Percentiles rank a stretch among this genome's conserved stretches.
Evolutionary conservation across 1,140 invertebrate genomes (phyloP).

Genomic region (Heliconius melpomene): DNA sequence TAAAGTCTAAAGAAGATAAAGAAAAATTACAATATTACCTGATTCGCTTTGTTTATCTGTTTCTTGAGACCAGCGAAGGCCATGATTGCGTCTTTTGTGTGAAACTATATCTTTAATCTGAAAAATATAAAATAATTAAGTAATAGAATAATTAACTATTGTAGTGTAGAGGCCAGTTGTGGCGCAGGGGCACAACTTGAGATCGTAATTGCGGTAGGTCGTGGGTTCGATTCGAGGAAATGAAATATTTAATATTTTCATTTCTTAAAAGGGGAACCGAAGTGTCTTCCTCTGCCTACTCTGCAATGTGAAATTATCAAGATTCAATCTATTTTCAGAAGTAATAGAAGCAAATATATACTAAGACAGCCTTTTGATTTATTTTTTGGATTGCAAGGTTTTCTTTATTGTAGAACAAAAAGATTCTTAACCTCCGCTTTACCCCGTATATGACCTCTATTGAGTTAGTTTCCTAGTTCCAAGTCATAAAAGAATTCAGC

Average conservation of each 20-base stretch:
- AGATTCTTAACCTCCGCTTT: too few relatives aligned
- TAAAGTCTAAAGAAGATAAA: not conserved
- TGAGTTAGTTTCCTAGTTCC: too few relatives aligned
- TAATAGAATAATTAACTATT: not conserved
- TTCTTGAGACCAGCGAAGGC: constrained; percentile 98
- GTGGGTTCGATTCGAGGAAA: too few relatives aligned
- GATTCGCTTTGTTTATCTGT: constrained; percentile 99
- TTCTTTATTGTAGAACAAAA: not conserved
- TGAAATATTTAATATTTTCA: too few relatives aligned
- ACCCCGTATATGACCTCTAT: too few relatives aligned
- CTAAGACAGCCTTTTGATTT: not conserved
- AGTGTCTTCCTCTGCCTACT: too few relatives aligned
- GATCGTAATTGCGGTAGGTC: too few relatives aligned
- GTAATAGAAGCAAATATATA: not conserved
- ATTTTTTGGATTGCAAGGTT: not conserved
- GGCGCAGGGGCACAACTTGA: too few relatives aligned
- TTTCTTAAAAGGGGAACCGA: too few relatives aligned
- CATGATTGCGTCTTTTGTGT: constrained; percentile 83
- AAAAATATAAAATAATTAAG: not conserved
- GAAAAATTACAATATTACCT: constrained; percentile 82
- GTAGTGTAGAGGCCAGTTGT: too few relatives aligned
- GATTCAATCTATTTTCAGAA: not conserved
- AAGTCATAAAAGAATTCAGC: too few relatives aligned
- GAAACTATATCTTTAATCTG: not conserved
- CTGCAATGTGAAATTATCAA: not conserved